A percentile compares a stretch with the other conserved stretches of the same genome.
Evolutionary conservation across 1,140 invertebrate species (phyloP).

Genomic region (Zaprionus africanus): DNA sequence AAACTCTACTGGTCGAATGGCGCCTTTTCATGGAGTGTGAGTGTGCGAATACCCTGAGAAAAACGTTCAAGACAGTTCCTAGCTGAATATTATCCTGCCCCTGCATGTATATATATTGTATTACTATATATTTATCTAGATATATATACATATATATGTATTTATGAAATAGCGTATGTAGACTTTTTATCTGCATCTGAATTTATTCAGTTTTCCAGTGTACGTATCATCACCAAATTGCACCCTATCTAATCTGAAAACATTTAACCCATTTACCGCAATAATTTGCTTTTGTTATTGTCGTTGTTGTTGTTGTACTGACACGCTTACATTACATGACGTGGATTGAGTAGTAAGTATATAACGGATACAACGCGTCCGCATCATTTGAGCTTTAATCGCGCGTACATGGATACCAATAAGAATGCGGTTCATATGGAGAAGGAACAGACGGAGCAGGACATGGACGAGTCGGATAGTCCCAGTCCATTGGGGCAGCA

Average conservation of each 20-base stretch:
- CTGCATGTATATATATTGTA: conserved; percentile 51
- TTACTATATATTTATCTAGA: conserved; percentile 3
- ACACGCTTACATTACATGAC: conserved; percentile 50
- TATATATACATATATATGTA: conserved; percentile 1
- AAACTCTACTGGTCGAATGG: conserved; percentile 56
- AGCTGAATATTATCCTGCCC: conserved; percentile 12
- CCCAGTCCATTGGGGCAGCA: conserved; percentile 60
- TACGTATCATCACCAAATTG: conserved; percentile 67
- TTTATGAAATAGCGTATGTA: conserved; percentile 2
- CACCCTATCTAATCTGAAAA: conserved; percentile 48
- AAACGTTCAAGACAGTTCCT: conserved; percentile 34
- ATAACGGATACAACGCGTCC: conserved; percentile 76
- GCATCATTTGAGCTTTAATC: conserved; percentile 69
- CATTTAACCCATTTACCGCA: conserved; percentile 31
- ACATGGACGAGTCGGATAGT: conserved; percentile 78
- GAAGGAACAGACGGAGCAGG: conserved; percentile 49
- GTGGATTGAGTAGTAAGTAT: conserved; percentile 78
- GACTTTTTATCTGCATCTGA: background rate
- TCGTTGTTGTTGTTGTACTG: conserved; percentile 61
- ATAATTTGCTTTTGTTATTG: conserved; percentile 42
- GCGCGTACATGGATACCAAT: conserved; percentile 68
- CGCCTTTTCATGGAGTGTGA: conserved; percentile 83
- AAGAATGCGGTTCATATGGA: conserved; percentile 48
- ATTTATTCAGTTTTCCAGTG: conserved; percentile 60
- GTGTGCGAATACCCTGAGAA: conserved; percentile 38